Base-by-base conservation (phyloP, 2,888 invertebrate genomes). In the Stenichneumon culpator region DNA sequence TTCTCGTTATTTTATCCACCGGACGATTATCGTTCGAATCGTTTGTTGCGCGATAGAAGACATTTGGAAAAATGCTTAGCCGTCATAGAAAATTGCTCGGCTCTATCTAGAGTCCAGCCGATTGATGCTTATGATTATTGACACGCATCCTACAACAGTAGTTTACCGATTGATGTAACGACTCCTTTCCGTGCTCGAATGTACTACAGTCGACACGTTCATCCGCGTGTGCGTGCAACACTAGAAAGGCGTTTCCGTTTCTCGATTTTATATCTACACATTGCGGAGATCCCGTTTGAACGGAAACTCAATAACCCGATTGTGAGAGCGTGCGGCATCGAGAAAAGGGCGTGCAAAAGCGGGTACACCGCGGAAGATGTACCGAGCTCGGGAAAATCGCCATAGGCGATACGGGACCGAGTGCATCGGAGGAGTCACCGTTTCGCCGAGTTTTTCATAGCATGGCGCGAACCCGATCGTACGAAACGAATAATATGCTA, bases 401-500 rank as follows among this genome's bases (percentile, higher is more conserved):
- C 77, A 80, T 68, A 3, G 80, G 84, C 80, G 60, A 84, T 72
- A 52, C 77, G 84, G 80, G 50, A 84, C 77, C 80, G 72, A 60
- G 80, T 1, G 22, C 75, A 39, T 67, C 75, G 60, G 68, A 60
- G 39, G 60, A 84, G 72, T 72, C 22, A 70, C 79, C 68, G 77
- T 80, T 80, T 77, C 52, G 57, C 70, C 60, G 50, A 60, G n/a
- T 28, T 74, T 63, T 63, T 19, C 70, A 52, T 70, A 52, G 75
- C 54, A 32, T 63, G 69, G 36, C 52, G 36, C 36, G 67, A 72
- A 77, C 67, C 77, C 77, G 80, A 80, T 84, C 80, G 70, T 77
- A 80, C 72, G 39, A 80, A 80, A 84, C 75, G 83, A 84, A 84
- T 84, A 80, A 84, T 84, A 80, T 84, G 65, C 67, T 80, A 67